Base-by-base conservation (phyloP, 2,797 vertebrate species). In the Artibeus lituratus region DNA sequence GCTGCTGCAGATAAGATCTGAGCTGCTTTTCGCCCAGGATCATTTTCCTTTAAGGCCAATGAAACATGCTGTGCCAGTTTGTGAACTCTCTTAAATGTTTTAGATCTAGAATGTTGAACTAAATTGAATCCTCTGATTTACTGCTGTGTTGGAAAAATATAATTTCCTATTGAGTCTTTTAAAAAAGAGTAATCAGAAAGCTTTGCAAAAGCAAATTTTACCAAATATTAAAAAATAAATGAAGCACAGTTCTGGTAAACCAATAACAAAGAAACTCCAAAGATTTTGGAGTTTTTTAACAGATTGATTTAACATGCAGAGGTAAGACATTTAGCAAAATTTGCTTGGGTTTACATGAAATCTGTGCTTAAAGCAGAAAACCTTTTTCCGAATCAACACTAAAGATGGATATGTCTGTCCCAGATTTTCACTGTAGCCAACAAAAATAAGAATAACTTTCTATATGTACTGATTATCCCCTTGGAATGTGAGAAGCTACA, bases 141-240 rank as follows among this genome's bases (percentile, higher is more conserved):
- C 18, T 94, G 39, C 39, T 42, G 39, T 42, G 67, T 92, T 81
- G 35, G 81, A 74, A 76, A 96, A 80, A 88, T 44, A 32, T 85
- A 80, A 78, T 91, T 97, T 93, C 37, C 53, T 84, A 70, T 29
- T 89, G 90, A 53, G n/a, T 87, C 37, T 93, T 90, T 97, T 89
- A 81, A 81, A 72, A 92, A 86, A 70, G 32, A 67, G 11, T 70
- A 55, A 93, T 82, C 90, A 67, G 44, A 96, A 95, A 87, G 44
- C 24, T 89, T 91, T 77, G 49, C 18, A 87, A 74, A 96, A 93
- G 49, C 51, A 85, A 92, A 69, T 70, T 76, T 95, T 93, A 42
- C 11, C 26, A 81, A 24, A 76, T 7, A 24, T 78, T 84, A 74
- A 51, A 94, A 96, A 78, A 81, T 62, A 77, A 67, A 3, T 51